Conservation (phyloP, 1,140 invertebrate genomes). For the Papilio machaon region DNA sequence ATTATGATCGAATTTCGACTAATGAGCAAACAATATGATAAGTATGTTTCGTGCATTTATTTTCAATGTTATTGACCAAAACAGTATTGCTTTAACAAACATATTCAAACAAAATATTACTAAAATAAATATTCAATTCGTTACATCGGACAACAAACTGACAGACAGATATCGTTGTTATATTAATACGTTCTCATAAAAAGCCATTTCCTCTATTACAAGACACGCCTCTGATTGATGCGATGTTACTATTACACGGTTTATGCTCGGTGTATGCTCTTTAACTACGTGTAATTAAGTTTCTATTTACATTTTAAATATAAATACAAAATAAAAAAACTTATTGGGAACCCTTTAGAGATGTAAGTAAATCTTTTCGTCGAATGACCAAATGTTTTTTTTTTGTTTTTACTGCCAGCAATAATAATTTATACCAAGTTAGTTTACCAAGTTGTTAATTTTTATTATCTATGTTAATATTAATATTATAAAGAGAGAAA, state of each 20-base stretch:
- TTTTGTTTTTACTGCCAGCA: no score
- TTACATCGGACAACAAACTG: constrained; percentile 5
- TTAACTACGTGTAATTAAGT: constrained; percentile 11
- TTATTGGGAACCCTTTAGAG: no score
- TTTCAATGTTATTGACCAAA: not conserved
- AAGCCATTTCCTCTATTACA: constrained; percentile 23
- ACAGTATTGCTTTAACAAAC: not conserved
- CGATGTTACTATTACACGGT: constrained; percentile 18
- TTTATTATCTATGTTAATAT: no score
- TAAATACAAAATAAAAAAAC: not conserved
- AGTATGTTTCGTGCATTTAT: no score
- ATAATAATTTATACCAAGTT: no score
- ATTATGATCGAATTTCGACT: no score
- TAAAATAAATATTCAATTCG: not conserved
- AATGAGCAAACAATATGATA: no score
- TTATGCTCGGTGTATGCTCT: not conserved
- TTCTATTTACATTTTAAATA: constrained; percentile 2
- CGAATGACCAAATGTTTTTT: no score
- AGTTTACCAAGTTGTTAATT: no score
- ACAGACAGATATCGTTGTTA: constrained; percentile 23
- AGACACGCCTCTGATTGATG: constrained; percentile 28
- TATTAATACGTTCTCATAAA: constrained; percentile 29
- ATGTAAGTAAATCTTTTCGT: no score
- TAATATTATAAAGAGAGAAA: no score
- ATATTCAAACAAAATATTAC: not conserved